Conservation (phyloP, 2,113 vertebrate species). For the Leucopsar rothschildi region DNA sequence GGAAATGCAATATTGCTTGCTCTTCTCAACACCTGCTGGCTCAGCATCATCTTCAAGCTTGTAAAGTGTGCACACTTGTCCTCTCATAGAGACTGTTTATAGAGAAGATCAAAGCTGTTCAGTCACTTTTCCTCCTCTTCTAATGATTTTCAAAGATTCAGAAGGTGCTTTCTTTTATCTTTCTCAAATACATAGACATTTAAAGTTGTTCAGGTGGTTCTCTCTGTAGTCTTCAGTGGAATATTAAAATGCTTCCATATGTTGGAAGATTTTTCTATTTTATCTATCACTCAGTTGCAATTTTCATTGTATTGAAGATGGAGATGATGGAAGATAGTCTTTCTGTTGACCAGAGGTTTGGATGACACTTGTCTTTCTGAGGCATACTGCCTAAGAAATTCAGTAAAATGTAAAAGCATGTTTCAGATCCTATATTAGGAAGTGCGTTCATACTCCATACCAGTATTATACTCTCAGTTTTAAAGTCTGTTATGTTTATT, state of each 20-base stretch:
- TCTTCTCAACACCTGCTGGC: neutral
- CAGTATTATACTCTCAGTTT: neutral
- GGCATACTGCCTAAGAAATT: neutral
- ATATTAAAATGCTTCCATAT: neutral
- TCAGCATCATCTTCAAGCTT: neutral
- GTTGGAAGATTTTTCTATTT: neutral
- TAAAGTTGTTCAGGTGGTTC: neutral
- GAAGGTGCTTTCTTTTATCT: neutral
- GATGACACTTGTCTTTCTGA: neutral
- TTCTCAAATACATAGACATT: neutral
- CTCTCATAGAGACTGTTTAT: neutral
- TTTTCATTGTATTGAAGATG: neutral
- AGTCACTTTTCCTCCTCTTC: neutral
- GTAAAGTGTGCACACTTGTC: rapidly evolving
- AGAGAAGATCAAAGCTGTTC: neutral
- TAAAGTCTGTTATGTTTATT: neutral
- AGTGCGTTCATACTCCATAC: neutral
- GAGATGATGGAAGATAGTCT: neutral
- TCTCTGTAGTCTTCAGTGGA: neutral
- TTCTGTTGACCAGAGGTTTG: neutral
- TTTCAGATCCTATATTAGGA: neutral
- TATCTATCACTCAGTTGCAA: neutral
- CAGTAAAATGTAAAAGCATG: neutral
- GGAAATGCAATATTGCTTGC: neutral
- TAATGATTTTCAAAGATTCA: neutral